Conservation (phyloP, 1,140 invertebrate genomes). For the Neodiprion pinetum region DNA sequence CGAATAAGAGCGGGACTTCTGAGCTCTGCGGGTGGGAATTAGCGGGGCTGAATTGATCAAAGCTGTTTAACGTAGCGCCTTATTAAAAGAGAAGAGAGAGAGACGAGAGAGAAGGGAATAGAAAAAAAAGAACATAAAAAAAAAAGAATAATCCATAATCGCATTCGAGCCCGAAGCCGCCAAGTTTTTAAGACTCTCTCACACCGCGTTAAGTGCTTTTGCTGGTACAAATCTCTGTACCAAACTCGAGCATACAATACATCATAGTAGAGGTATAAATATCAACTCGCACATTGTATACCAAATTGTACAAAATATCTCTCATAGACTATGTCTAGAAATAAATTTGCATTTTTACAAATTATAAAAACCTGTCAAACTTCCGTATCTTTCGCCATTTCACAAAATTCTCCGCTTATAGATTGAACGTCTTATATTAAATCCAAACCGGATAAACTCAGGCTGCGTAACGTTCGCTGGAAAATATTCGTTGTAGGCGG, state of each 20-base stretch:
- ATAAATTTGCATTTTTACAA: too few relatives aligned
- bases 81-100: constrained; percentile 43
- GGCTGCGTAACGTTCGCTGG: too few relatives aligned
- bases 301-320: too few relatives aligned
- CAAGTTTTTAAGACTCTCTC: neutral
- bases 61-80: constrained; percentile 55
- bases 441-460: too few relatives aligned
- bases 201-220: neutral
- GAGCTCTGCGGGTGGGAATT: constrained; percentile 54
- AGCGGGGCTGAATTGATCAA: constrained; percentile 55
- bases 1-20: constrained; percentile 28
- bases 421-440: too few relatives aligned
- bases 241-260: neutral
- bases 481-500: too few relatives aligned
- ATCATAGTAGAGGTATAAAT: too few relatives aligned
- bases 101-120: neutral
- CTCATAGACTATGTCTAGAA: too few relatives aligned
- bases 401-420: too few relatives aligned
- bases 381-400: too few relatives aligned
- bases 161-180: constrained; percentile 39
- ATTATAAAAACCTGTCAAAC: too few relatives aligned
- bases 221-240: neutral
- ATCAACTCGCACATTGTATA: too few relatives aligned
- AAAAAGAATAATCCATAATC: constrained; percentile 51
- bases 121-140: neutral